Base-by-base conservation (phyloP, 2,888 invertebrate species). In the Yponomeuta plumbellus region DNA sequence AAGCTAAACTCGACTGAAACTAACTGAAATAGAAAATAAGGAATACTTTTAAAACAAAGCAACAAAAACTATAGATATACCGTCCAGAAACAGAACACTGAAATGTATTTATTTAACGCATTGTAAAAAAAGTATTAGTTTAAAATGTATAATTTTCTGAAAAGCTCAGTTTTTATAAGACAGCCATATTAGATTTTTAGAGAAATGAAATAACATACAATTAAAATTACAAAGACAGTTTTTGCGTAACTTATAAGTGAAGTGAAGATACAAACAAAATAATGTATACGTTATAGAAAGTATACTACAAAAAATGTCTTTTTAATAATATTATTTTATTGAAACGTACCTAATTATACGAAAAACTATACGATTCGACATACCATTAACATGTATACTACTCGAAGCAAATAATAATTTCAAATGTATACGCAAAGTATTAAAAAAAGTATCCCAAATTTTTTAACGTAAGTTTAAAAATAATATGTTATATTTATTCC, bases 161-260 rank as follows among this genome's bases (percentile, higher is more conserved):
- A 59, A 40, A 66, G 5, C 20, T 63, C n/a, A 0, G 44, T 75
- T 69, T 71, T 71, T 71, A 73, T 75, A 76, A 77, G 72, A 75
- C 80, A 84, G 90, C 90, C 90, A 91, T 91, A 91, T 78, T 91
- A 90, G 88, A 44, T 70, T 69, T 66, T 76, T 79, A 83, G 76
- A 70, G 69, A 73, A 62, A 66, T 52, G 8, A 66, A 59, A 23
- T 59, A 59, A 59, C 11, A 23, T 21, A 22, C 21, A 11, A 21
- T 11, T 22, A 21, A 59, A n/a, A 59, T 23, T 59, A 59, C 13
- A 59, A 59, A 59, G 59, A 21, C 23, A 59, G 44, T 52, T 52
- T 34, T 52, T 52, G 44, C 44, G 44, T 52, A 17, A 13, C 44
- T 13, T 6, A 5, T 17, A 52, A 17, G 11, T 44, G 10, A 13